Conservation (phyloP, 2,797 vertebrate genomes). For the Bradypodion ventrale region DNA sequence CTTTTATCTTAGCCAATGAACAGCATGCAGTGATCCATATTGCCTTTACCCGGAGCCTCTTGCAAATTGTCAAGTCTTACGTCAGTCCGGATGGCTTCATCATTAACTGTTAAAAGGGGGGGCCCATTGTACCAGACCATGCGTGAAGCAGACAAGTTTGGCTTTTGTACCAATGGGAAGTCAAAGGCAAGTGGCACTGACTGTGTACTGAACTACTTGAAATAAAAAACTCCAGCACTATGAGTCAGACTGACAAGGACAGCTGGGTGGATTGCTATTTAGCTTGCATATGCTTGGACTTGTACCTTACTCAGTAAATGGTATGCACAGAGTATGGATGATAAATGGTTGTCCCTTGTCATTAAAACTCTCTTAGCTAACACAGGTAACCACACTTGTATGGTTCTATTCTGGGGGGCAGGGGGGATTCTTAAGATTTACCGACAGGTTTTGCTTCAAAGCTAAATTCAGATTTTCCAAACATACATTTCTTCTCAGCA, state of each 20-base stretch:
- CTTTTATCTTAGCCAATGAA: constrained; percentile 48
- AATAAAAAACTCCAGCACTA: constrained; percentile 55
- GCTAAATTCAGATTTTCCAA: constrained; percentile 58
- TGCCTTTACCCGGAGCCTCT: constrained; percentile 33
- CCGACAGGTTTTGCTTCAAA: constrained; percentile 61
- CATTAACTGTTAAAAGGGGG: constrained; percentile 57
- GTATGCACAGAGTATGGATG: constrained; percentile 51
- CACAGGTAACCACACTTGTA: constrained; percentile 53
- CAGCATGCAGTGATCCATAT: constrained; percentile 53
- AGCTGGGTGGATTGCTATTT: constrained; percentile 61
- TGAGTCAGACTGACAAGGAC: constrained; percentile 63
- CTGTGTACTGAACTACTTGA: constrained; percentile 49
- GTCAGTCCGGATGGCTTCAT: constrained; percentile 51
- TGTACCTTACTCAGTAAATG: constrained; percentile 54
- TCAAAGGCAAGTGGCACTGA: constrained; percentile 64
- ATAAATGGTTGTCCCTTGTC: constrained; percentile 63
- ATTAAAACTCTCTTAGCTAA: constrained; percentile 59
- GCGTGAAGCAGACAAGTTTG: constrained; percentile 52
- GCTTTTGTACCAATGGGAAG: constrained; percentile 58
- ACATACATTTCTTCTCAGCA: constrained; percentile 42
- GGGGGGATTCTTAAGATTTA: constrained; percentile 61
- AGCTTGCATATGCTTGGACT: constrained; percentile 47
- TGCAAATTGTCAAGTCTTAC: constrained; percentile 39
- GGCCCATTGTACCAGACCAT: constrained; percentile 42
- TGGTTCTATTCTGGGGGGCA: constrained; percentile 60